Evolutionary conservation across 2,113 vertebrate genomes (phyloP).

Genomic region (Catharus bicknelli): DNA sequence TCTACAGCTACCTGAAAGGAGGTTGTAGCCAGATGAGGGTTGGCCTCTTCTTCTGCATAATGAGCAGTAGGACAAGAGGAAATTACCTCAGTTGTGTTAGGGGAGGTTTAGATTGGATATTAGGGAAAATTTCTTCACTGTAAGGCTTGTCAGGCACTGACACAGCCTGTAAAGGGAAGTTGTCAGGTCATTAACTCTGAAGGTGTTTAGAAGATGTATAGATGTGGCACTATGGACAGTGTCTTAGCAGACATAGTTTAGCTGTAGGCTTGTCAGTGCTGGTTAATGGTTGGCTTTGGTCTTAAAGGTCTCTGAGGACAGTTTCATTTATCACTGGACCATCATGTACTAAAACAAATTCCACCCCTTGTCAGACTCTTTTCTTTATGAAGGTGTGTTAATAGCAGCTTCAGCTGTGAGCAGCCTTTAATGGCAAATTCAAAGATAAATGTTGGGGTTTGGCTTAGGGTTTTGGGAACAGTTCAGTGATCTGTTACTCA

Average conservation of each 20-base stretch:
- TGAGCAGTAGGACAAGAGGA: not conserved
- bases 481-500: not conserved
- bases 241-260: not conserved
- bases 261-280: not conserved
- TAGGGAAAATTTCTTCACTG: not conserved
- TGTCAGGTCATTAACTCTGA: fast-evolving
- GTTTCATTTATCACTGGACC: not conserved
- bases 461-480: not conserved
- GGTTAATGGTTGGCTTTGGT: not conserved
- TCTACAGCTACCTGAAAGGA: not conserved
- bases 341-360: not conserved
- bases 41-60: not conserved
- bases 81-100: not conserved
- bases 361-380: not conserved
- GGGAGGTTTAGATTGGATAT: not conserved
- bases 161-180: not conserved
- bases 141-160: not conserved
- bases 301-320: not conserved
- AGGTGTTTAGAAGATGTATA: not conserved
- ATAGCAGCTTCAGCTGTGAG: not conserved
- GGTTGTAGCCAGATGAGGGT: not conserved
- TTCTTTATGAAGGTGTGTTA: not conserved
- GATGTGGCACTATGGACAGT: not conserved
- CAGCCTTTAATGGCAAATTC: not conserved
- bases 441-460: not conserved